A percentile compares a stretch with the other conserved stretches of the same genome.
These are phyloP conservation scores for Tachyglossus aculeatus DNA, from an alignment of 2,797 vertebrate species.

Conservation along the genomic window DNA sequence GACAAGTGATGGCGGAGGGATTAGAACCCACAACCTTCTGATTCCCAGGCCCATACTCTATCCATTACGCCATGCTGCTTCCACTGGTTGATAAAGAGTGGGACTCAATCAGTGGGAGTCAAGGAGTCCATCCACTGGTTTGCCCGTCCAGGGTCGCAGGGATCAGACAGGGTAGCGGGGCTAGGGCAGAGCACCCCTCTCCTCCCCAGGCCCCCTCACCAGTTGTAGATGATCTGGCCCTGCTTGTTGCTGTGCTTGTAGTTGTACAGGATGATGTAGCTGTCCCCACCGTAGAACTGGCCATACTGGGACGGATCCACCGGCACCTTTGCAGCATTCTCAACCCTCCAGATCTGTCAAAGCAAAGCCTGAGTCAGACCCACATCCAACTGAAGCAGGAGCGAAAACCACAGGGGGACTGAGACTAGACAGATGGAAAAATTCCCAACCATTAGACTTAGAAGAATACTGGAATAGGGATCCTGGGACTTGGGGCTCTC, in stretches of 20 bases:
- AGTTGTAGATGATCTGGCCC: constrained; percentile 97
- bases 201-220: constrained; percentile 74
- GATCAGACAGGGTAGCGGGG: too few relatives aligned
- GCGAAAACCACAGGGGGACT: fast-evolving
- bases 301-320: constrained; percentile 85
- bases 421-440: fast-evolving
- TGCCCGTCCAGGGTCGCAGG: too few relatives aligned
- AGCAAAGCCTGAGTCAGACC: constrained; percentile 8
- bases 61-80: too few relatives aligned
- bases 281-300: constrained; percentile 97
- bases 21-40: too few relatives aligned
- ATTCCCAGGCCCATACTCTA: too few relatives aligned
- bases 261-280: constrained; percentile 94
- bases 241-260: constrained; percentile 84
- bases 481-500: fast-evolving
- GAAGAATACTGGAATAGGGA: too few relatives aligned
- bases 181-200: too few relatives aligned
- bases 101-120: too few relatives aligned
- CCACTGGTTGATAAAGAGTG: too few relatives aligned
- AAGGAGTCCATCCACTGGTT: too few relatives aligned
- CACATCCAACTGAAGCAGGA: fast-evolving
- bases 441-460: too few relatives aligned
- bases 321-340: constrained; percentile 84
- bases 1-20: too few relatives aligned
- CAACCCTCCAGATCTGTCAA: constrained; percentile 93